These are phyloP conservation scores for Cenopis cana DNA, from an alignment of 2,888 invertebrate genomes.

Conservation along the genomic window DNA sequence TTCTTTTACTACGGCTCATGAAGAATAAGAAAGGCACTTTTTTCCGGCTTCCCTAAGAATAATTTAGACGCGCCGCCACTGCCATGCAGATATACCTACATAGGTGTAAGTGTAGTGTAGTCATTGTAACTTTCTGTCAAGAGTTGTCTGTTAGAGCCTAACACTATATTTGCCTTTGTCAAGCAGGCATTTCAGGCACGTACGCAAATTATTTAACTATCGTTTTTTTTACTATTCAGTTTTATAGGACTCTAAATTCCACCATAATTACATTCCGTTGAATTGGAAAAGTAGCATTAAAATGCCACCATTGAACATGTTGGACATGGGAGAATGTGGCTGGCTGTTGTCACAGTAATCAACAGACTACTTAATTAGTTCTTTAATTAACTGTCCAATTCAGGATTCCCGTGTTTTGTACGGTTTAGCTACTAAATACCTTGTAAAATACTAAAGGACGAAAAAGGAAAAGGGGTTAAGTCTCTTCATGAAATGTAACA, in stretches of 20 bases:
- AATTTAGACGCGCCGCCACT: too few relatives aligned
- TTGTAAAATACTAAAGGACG: background rate
- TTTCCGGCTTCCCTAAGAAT: too few relatives aligned
- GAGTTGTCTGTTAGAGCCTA: background rate
- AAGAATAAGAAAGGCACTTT: too few relatives aligned
- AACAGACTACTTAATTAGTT: slow-evolving; percentile 19
- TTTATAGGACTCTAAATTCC: background rate
- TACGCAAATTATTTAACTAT: background rate
- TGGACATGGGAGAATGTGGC: slow-evolving; percentile 22
- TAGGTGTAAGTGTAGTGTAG: too few relatives aligned
- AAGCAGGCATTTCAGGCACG: background rate
- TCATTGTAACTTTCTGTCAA: too few relatives aligned
- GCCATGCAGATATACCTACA: too few relatives aligned
- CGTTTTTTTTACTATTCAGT: background rate
- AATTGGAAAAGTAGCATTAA: slow-evolving; percentile 13
- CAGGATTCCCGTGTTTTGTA: background rate
- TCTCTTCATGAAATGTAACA: background rate
- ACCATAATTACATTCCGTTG: background rate
- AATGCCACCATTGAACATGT: slow-evolving; percentile 6
- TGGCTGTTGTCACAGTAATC: slow-evolving; percentile 8
- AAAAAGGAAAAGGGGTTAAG: background rate
- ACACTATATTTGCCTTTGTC: background rate
- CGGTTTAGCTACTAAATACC: slow-evolving; percentile 5
- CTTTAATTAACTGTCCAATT: slow-evolving; percentile 21
- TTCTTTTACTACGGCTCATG: too few relatives aligned